phyloP scores from a whole-genome alignment of 2,888 invertebrate species.

The Zaprionus obscuricornis region DNA sequence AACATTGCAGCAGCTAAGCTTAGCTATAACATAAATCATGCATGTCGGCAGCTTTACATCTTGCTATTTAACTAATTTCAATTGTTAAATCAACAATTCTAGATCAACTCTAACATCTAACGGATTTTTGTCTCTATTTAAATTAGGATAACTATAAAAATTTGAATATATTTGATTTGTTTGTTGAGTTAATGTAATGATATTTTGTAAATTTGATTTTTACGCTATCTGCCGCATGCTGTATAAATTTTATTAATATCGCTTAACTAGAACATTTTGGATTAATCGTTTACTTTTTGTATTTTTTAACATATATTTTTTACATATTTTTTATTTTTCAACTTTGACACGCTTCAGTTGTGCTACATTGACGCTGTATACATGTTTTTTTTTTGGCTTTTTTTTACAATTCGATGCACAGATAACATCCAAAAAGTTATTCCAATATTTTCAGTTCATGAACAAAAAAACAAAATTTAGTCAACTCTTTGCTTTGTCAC shows the following conservation, averaged over 20 bases:
- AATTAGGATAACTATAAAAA: no score
- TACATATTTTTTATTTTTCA: no score
- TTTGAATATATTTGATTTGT: no score
- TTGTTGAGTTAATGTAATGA: no score
- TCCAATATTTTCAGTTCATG: background rate
- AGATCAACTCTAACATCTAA: conserved; percentile 3
- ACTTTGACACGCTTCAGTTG: conserved; percentile 33
- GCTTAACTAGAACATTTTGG: no score
- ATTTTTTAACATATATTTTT: no score
- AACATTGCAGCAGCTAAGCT: conserved; percentile 23
- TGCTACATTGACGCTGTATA: background rate
- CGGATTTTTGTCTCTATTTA: no score
- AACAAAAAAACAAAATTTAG: conserved; percentile 1
- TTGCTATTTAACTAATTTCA: conserved; percentile 5
- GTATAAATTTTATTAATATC: no score
- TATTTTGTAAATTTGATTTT: no score
- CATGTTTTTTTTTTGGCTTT: conserved; percentile 6
- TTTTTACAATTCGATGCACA: conserved; percentile 36
- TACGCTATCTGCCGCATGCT: no score
- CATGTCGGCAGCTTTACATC: conserved; percentile 18
- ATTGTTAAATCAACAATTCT: conserved; percentile 3
- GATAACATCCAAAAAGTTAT: conserved; percentile 37
- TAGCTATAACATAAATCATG: background rate
- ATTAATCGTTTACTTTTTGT: no score
- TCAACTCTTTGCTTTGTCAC: conserved; percentile 1